phyloP scores from a whole-genome alignment of 2,888 invertebrate species.

The Embidobia sp. region DNA sequence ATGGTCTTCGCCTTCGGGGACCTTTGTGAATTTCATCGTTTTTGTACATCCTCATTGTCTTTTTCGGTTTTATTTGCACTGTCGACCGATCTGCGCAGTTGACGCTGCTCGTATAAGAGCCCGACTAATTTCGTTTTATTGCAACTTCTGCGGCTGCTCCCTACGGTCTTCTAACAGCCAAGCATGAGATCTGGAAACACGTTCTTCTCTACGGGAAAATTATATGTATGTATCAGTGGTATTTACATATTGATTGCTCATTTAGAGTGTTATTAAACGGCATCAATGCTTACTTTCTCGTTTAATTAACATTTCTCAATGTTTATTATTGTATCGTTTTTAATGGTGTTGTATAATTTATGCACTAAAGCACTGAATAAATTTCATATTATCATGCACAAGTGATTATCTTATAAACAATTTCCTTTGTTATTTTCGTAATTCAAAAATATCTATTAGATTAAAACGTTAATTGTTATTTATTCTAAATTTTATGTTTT shows the following conservation, averaged over 20 bases:
- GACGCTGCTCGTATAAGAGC: constrained; percentile 63
- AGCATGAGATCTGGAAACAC: constrained; percentile 16
- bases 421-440: too few relatives aligned
- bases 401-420: too few relatives aligned
- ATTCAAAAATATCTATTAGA: too few relatives aligned
- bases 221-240: constrained; percentile 15
- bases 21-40: constrained; percentile 63
- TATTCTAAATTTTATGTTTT: too few relatives aligned
- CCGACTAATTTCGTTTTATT: constrained; percentile 74
- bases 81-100: constrained; percentile 51
- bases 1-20: constrained; percentile 67
- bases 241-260: constrained; percentile 39
- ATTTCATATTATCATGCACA: too few relatives aligned
- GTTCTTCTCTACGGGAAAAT: constrained; percentile 11
- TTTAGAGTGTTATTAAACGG: constrained; percentile 12
- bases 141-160: constrained; percentile 65
- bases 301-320: constrained; percentile 6
- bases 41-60: constrained; percentile 54
- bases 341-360: too few relatives aligned
- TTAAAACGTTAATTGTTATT: too few relatives aligned
- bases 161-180: constrained; percentile 51
- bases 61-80: constrained; percentile 54
- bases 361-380: too few relatives aligned
- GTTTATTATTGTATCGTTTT: background rate
- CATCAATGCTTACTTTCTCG: background rate